Evolutionary conservation across 2,113 vertebrate species (phyloP), one percentile per base, ranked within the genome.

Genomic region (Mormyrus iriodes): DNA sequence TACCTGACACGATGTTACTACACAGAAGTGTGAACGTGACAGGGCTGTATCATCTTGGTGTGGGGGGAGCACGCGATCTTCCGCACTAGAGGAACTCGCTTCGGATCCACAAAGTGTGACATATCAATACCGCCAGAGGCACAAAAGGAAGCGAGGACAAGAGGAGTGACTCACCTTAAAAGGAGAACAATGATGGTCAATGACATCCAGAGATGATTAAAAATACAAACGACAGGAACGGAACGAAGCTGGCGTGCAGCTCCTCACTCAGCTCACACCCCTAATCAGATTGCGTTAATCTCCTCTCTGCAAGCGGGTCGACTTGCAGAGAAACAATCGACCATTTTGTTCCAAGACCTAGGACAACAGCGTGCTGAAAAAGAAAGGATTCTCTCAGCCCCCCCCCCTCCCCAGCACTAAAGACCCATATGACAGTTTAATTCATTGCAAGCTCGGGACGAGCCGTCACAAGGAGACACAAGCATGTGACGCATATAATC

Each of bases 251-350:
- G 88, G 85, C 90, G 90, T 88, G 91, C 19, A 19, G 79, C 91
- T 88, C 79, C 87, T 88, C 35, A 91, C 90, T 93, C 94, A 92
- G 94, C 95, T 96, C 91, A 93, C 94, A 90, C 87, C 94, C 92
- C 88, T 98, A 99, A 99, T 97, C 94, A 97, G 97, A 97, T 99
- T 98, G 96, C 93, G 95, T 94, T 98, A 99, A 99, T 98, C 98
- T 96, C 93, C 93, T 91, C 91, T 95, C 94, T 90, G 86, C 95
- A 96, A 94, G 94, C 92, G 93, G 95, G 95, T 95, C 95, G 92
- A 93, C 91, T 93, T 92, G 91, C 93, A 92, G 86, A 91, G 93
- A 91, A 93, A 93, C 92, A 92, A 91, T 90, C 92, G 90, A 93
- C 93, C 93, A 94, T 95, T 95, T 93, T 93, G 92, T 93, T 88